Conservation (phyloP, 2,888 invertebrate genomes). For the Latrodectus hesperus region DNA sequence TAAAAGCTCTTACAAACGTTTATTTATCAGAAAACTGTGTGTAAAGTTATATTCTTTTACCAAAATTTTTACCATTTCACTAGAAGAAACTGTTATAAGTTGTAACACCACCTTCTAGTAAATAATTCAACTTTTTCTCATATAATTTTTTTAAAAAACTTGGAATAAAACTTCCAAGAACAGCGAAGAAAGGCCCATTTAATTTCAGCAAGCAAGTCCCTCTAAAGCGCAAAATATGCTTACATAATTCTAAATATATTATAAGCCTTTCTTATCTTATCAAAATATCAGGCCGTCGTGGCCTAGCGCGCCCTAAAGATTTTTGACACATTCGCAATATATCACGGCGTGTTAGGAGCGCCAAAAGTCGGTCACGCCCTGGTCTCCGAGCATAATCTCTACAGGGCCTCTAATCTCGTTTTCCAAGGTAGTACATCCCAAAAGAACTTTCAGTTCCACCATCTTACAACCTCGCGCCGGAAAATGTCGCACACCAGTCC, state of each 20-base stretch:
- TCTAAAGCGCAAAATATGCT: neutral
- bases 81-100: no score
- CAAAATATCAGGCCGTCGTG: slow-evolving; percentile 11
- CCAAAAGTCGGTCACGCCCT: slow-evolving; percentile 39
- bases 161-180: no score
- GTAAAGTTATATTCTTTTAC: no score
- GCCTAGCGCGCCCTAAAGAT: slow-evolving; percentile 8
- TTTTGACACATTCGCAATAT: slow-evolving; percentile 38
- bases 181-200: no score
- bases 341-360: slow-evolving; percentile 25
- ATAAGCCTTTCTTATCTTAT: slow-evolving; percentile 42
- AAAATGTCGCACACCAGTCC: neutral
- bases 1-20: no score
- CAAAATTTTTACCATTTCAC: no score
- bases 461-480: slow-evolving; percentile 19
- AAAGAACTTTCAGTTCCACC: neutral
- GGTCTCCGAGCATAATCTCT: slow-evolving; percentile 1
- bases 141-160: no score
- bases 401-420: neutral
- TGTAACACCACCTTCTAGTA: no score
- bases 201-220: no score
- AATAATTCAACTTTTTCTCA: no score
- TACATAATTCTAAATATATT: slow-evolving; percentile 30
- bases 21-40: no score
- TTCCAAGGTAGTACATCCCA: neutral